Percentiles rank a stretch among this genome's conserved stretches.
phyloP scores from a whole-genome alignment of 1,140 invertebrate genomes.

The Mamestra configurata region DNA sequence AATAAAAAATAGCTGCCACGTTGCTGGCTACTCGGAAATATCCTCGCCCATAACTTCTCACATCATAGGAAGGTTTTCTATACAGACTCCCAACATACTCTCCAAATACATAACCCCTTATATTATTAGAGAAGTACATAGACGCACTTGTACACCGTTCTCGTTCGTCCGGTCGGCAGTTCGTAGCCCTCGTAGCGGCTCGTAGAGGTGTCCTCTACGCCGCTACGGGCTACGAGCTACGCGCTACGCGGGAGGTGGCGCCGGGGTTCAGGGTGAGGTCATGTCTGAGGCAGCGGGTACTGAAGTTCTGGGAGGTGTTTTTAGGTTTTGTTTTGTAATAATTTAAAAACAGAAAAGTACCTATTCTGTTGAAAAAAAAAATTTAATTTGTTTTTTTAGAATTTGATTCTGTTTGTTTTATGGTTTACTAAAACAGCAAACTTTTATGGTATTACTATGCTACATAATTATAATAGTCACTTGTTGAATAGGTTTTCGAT shows the following conservation, averaged over 20 bases:
- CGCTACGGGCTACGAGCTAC: conserved; percentile 35
- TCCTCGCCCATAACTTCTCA: no score
- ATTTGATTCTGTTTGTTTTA: neutral
- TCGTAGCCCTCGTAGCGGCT: conserved; percentile 53
- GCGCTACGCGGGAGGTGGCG: conserved; percentile 20
- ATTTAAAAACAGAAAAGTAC: neutral
- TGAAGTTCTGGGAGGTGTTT: neutral
- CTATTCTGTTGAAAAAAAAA: no score
- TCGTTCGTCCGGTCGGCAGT: conserved; percentile 50
- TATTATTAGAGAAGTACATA: no score
- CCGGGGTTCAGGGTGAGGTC: conserved; percentile 51
- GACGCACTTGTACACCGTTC: no score
- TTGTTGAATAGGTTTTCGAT: no score
- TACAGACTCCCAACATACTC: neutral
- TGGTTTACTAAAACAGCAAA: no score
- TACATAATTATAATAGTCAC: no score
- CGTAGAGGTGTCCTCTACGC: conserved; percentile 7
- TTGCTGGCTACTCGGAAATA: no score
- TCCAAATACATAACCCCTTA: conserved; percentile 5
- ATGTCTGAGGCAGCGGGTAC: neutral
- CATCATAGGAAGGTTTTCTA: no score
- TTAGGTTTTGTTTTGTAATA: conserved; percentile 26
- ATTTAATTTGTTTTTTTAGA: no score
- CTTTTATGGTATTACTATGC: no score
- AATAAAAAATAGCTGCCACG: no score